Evolutionary conservation across 2,797 vertebrate species (phyloP).

Genomic region (Helicolenus hilgendorfi): DNA sequence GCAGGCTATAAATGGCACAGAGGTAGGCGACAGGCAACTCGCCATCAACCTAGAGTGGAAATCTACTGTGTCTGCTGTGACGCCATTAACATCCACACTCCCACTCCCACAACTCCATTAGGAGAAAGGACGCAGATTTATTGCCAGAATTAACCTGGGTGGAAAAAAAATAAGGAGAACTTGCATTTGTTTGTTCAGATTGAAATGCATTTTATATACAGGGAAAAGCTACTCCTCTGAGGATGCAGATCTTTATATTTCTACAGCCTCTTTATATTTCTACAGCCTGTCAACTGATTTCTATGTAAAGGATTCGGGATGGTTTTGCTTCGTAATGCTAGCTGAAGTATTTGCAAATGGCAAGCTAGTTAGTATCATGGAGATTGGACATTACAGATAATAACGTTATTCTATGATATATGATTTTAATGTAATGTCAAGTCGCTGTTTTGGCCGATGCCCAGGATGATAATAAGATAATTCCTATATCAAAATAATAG

Average conservation of each 20-base stretch:
- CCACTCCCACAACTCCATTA: background rate
- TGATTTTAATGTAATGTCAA: too few species aligned
- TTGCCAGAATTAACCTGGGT: background rate
- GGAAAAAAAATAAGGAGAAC: background rate
- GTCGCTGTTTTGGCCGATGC: too few species aligned
- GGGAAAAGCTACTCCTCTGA: background rate
- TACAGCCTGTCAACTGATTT: too few species aligned
- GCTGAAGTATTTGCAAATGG: too few species aligned
- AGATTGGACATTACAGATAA: too few species aligned
- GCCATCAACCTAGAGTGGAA: slow-evolving; percentile 79
- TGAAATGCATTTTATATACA: background rate
- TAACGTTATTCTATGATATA: too few species aligned
- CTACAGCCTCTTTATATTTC: background rate
- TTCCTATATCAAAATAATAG: too few species aligned
- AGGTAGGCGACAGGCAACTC: slow-evolving; percentile 73
- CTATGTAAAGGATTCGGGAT: too few species aligned
- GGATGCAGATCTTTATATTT: background rate
- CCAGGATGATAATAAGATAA: too few species aligned
- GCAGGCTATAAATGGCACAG: slow-evolving; percentile 85
- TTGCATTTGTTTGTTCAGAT: background rate
- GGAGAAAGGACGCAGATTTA: background rate
- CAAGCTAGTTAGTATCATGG: too few species aligned
- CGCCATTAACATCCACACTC: slow-evolving; percentile 12
- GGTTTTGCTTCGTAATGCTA: too few species aligned
- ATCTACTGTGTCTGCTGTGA: slow-evolving; percentile 70